Conservation (phyloP, 2,888 invertebrate species). For the Cheiracanthium punctorium region DNA sequence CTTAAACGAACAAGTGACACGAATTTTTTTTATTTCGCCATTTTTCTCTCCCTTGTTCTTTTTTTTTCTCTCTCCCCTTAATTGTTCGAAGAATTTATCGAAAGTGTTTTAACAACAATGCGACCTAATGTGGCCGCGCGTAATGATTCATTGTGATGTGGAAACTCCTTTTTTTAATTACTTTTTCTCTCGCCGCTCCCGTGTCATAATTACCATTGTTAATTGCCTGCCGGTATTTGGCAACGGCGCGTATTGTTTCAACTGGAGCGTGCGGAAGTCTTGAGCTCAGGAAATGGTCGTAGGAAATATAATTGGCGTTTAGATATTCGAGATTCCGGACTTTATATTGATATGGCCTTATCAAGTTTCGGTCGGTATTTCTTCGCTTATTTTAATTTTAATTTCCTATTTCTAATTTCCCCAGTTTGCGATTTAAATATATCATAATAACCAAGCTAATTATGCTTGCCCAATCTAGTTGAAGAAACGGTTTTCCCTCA, state of each 20-base stretch:
- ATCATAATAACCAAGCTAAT: too few relatives aligned
- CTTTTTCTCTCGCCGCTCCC: neutral
- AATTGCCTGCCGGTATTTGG: neutral
- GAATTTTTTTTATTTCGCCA: too few relatives aligned
- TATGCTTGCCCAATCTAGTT: too few relatives aligned
- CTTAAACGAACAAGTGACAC: too few relatives aligned
- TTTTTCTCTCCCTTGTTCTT: too few relatives aligned
- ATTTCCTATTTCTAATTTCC: too few relatives aligned
- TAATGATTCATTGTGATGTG: neutral
- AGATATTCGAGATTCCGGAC: neutral
- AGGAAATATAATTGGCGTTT: neutral
- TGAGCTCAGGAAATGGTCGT: neutral
- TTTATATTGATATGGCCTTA: too few relatives aligned
- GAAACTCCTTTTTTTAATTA: neutral
- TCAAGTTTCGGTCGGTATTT: too few relatives aligned
- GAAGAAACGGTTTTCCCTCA: too few relatives aligned
- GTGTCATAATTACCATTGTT: neutral
- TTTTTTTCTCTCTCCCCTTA: neutral
- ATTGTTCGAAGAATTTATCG: neutral
- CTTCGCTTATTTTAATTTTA: too few relatives aligned
- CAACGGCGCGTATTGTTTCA: neutral
- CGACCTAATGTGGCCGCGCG: neutral
- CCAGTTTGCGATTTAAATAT: too few relatives aligned
- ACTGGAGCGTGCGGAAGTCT: neutral
- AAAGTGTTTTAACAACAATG: neutral